Evolutionary conservation across 2,113 vertebrate genomes (phyloP), one percentile per base, ranked within the genome.

Genomic region (Caranx ignobilis): DNA sequence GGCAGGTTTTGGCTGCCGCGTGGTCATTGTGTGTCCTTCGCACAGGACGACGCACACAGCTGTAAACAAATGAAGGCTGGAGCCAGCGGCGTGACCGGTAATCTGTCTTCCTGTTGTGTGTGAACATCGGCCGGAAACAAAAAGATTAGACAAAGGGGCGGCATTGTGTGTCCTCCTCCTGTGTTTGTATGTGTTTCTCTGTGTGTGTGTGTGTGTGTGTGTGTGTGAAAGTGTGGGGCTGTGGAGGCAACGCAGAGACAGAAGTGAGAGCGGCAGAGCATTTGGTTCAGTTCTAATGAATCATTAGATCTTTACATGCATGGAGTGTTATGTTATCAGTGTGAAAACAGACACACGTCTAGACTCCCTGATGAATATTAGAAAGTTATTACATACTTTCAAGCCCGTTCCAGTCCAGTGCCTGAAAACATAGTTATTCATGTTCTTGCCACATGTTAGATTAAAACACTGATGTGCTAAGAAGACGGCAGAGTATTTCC

Each of bases 41-140:
- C 35, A 39, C 8, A 39, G 47, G 60, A 50, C 3, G 5, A 35
- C 16, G 26, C 26, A 7, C 32, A 2, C 48, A 35, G 41, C 56
- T 45, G 19, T 37, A 68, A 76, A 79, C 61, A 54, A 65, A 82
- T 15, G 52, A 48, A 47, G 35, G 54, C 60, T n/a, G n/a, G n/a
- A 35, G 48, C 62, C 4, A 47, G 18, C 13, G 11, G 26, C 12
- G 12, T 4, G 67, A 77, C 72, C 6, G 7, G 3, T 37, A 37
- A 55, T 69, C 57, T 19, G 71, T 18, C 59, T 70, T 77, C 75
- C 66, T 68, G 66, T 45, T 72, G 43, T 60, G 34, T 26, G 48
- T 50, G 66, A 69, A 57, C 35, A 21, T 68, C 11, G 13, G 32
- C 34, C 1, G 68, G 64, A 71, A 82, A 79, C 50, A 41, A 6